Evolutionary conservation across 2,113 vertebrate genomes (phyloP).

Genomic region (Tamias sibiricus): DNA sequence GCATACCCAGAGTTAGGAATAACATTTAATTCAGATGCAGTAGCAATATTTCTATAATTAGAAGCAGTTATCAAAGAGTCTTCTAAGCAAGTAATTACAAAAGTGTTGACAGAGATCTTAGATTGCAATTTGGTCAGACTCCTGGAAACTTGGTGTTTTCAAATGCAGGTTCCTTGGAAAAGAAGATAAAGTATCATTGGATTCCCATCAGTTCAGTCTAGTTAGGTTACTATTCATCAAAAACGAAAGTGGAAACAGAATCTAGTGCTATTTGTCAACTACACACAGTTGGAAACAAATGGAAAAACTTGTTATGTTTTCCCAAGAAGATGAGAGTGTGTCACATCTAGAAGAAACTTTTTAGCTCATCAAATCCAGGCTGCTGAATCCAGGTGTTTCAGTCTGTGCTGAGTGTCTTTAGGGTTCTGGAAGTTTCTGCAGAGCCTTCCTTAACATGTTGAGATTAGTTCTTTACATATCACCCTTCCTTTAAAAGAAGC

Average conservation of each 20-base stretch:
- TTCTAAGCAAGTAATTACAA: slow-evolving; percentile 55
- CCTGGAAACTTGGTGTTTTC: slow-evolving; percentile 47
- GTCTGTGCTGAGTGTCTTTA: not conserved
- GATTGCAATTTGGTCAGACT: slow-evolving; percentile 47
- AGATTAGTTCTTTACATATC: not conserved
- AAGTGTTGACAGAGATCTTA: slow-evolving; percentile 26
- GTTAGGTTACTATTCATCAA: slow-evolving; percentile 59
- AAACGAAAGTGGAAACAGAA: slow-evolving; percentile 58
- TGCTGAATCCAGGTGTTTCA: not conserved
- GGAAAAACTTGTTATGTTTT: not conserved
- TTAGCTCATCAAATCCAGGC: not conserved
- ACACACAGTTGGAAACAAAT: slow-evolving; percentile 31
- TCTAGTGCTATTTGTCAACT: slow-evolving; percentile 48
- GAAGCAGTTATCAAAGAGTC: slow-evolving; percentile 22
- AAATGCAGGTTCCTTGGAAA: slow-evolving; percentile 19
- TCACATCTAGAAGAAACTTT: not conserved
- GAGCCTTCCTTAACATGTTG: not conserved
- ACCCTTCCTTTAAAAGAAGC: not conserved
- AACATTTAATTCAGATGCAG: not conserved
- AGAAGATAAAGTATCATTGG: slow-evolving; percentile 37
- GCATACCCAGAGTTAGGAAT: not conserved
- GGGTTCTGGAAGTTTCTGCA: not conserved
- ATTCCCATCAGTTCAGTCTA: slow-evolving; percentile 33
- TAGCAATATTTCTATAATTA: slow-evolving; percentile 11
- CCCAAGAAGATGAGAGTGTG: not conserved